These are phyloP conservation scores for Lepus townsendii DNA, from an alignment of 2,797 vertebrate species.

Conservation along the genomic window DNA sequence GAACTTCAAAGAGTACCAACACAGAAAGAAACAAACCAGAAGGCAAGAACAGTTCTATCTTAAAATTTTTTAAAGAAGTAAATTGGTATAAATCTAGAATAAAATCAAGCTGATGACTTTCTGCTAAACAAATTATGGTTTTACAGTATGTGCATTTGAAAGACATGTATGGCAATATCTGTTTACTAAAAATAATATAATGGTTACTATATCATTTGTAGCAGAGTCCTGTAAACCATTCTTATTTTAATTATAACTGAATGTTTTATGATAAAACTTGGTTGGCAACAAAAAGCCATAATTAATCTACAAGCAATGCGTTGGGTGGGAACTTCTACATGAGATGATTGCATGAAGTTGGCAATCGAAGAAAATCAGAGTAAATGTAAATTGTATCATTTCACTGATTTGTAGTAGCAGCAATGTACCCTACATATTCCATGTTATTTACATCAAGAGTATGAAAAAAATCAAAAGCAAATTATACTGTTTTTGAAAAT, in stretches of 20 bases:
- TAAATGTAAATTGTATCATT: neutral
- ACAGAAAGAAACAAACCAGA: too few relatives aligned
- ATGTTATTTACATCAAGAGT: conserved; percentile 16
- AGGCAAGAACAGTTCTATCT: too few relatives aligned
- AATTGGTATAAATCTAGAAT: neutral
- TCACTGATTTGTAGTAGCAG: neutral
- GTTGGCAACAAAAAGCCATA: neutral
- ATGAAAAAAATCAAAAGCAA: neutral
- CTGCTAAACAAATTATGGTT: neutral
- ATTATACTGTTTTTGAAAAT: conserved; percentile 12
- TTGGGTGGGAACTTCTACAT: neutral
- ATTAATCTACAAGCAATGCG: neutral
- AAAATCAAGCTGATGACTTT: neutral
- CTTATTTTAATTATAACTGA: conserved; percentile 26
- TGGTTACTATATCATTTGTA: neutral
- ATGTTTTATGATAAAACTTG: neutral
- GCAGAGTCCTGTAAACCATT: neutral
- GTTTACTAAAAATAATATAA: neutral
- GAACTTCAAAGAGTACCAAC: too few relatives aligned
- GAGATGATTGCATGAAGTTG: neutral
- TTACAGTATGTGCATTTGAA: neutral
- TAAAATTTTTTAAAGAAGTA: neutral
- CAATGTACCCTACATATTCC: neutral
- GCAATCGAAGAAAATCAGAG: conserved; percentile 38
- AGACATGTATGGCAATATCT: neutral